Evolutionary conservation across 2,113 vertebrate species (phyloP).

Genomic region (Mugil cephalus): DNA sequence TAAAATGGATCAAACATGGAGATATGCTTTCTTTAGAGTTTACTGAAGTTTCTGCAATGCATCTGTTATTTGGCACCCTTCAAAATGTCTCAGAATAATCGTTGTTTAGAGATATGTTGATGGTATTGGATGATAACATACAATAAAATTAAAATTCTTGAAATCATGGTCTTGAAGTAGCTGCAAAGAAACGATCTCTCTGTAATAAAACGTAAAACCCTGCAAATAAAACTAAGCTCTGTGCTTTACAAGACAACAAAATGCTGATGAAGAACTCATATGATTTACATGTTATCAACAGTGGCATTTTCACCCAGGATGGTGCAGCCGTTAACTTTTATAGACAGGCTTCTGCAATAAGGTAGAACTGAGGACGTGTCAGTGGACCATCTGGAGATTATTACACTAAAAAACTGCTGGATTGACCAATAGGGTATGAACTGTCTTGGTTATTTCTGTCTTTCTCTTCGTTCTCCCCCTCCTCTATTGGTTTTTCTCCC

Average conservation of each 20-base stretch:
- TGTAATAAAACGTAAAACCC: no score
- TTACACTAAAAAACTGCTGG: conserved; percentile 33
- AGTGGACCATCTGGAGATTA: conserved; percentile 57
- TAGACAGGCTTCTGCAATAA: conserved; percentile 5
- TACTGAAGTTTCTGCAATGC: not conserved
- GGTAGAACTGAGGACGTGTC: conserved; percentile 64
- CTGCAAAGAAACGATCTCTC: no score
- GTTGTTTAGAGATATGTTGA: conserved; percentile 3
- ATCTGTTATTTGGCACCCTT: not conserved
- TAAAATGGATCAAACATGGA: no score
- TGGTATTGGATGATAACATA: not conserved
- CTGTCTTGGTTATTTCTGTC: conserved; percentile 2
- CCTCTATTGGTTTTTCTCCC: conserved; percentile 29
- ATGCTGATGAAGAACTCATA: no score
- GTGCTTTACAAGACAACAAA: no score
- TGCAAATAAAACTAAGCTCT: no score
- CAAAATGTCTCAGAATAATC: conserved; percentile 20
- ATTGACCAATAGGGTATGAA: conserved; percentile 22
- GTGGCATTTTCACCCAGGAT: not conserved
- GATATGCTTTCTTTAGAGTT: not conserved
- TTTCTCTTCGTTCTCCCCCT: not conserved
- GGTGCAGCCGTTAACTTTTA: not conserved
- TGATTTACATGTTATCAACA: not conserved
- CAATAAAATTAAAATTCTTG: no score
- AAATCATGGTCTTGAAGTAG: no score